Evolutionary conservation across 37 sponge, comb jelly and placozoan genomes (phyloP).

Genomic region (Oscarella lobularis): DNA sequence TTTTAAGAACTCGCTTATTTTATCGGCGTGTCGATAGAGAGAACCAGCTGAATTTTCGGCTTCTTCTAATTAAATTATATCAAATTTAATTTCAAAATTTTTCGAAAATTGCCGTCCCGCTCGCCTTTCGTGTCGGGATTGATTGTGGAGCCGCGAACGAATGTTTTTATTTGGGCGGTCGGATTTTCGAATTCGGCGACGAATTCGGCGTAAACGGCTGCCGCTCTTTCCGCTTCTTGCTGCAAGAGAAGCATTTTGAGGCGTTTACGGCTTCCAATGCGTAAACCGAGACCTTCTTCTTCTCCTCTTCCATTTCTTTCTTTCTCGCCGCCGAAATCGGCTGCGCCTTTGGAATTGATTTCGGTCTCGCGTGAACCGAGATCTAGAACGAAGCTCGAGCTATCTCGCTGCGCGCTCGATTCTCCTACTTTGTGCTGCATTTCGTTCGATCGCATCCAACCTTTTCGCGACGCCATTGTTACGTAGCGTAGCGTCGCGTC

Average conservation of each 20-base stretch:
- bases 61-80: neutral
- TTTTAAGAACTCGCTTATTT: conserved; percentile 4
- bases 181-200: conserved; percentile 72
- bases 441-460: neutral
- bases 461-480: neutral
- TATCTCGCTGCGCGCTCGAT: neutral
- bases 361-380: neutral
- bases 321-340: conserved; percentile 19
- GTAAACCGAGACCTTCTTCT: conserved; percentile 25
- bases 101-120: too few relatives aligned
- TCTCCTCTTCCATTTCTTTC: conserved; percentile 45
- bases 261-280: neutral
- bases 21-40: conserved; percentile 33
- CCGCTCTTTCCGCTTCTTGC: conserved; percentile 43
- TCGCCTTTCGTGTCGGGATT: conserved; percentile 57
- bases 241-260: neutral
- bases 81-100: neutral
- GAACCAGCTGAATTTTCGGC: conserved; percentile 17
- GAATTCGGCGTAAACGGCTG: conserved; percentile 90
- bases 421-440: neutral
- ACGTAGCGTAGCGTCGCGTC: neutral
- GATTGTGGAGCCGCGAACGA: conserved; percentile 76
- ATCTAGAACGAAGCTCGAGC: neutral
- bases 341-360: neutral
- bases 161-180: conserved; percentile 52